Conservation (phyloP, 2,797 vertebrate species). For the Hyperoplus lanceolatus region DNA sequence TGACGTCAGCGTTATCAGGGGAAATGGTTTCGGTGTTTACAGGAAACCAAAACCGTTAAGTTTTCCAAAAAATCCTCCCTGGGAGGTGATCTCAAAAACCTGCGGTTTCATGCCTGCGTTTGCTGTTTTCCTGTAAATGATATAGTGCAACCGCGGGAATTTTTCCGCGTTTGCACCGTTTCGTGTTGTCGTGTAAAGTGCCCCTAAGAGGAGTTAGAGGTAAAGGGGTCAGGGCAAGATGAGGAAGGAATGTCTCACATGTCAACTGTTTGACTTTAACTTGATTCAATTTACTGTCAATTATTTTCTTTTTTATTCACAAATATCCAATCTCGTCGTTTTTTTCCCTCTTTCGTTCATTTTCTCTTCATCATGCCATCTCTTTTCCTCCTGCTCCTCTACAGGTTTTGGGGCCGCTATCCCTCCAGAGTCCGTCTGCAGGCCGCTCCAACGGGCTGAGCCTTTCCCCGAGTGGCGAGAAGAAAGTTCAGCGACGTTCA, state of each 20-base stretch:
- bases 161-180: no score
- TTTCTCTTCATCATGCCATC: not conserved
- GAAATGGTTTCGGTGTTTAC: no score
- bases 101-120: no score
- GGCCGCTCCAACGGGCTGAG: slow-evolving; percentile 58
- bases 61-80: no score
- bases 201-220: slow-evolving; percentile 25
- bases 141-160: no score
- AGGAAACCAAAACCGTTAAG: no score
- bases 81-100: no score
- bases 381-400: not conserved
- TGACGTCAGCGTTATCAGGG: no score
- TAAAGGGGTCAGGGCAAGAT: slow-evolving; percentile 40
- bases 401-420: slow-evolving; percentile 61
- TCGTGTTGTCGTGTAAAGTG: no score
- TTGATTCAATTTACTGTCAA: not conserved
- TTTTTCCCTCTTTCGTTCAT: not conserved
- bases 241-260: slow-evolving; percentile 21
- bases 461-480: slow-evolving; percentile 20
- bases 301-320: not conserved
- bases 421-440: slow-evolving; percentile 64
- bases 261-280: slow-evolving; percentile 1
- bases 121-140: no score
- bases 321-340: not conserved
- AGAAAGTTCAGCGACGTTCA: slow-evolving; percentile 34